Conservation (phyloP, 1,140 invertebrate genomes). For the Nephotettix cincticeps region DNA sequence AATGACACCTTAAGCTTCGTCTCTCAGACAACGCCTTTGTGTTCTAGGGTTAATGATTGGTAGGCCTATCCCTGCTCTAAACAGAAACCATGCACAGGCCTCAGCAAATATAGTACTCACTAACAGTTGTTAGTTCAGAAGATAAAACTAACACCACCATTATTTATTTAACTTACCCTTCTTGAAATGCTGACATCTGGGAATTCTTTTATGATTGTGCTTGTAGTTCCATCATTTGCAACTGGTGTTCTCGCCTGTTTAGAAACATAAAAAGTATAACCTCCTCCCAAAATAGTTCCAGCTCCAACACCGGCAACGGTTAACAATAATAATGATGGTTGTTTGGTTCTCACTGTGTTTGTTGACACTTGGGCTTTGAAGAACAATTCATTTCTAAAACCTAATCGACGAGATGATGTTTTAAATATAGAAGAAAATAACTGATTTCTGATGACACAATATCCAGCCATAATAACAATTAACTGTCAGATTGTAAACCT, state of each 20-base stretch:
- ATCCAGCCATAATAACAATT: constrained; percentile 9
- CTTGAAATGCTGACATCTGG: constrained; percentile 50
- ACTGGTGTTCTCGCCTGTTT: constrained; percentile 49
- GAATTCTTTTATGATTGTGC: constrained; percentile 53
- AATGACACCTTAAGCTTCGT: not conserved
- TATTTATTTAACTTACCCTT: constrained; percentile 43
- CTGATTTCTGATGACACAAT: not conserved
- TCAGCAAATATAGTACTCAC: not conserved
- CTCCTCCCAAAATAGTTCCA: constrained; percentile 51
- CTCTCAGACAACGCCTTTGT: not conserved
- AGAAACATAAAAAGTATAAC: constrained; percentile 51
- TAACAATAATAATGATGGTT: constrained; percentile 6
- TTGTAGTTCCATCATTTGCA: constrained; percentile 48
- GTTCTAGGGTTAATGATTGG: not conserved
- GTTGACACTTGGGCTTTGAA: not conserved
- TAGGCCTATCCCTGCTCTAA: not conserved
- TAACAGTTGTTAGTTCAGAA: not conserved
- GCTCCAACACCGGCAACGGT: constrained; percentile 48
- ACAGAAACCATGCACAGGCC: too few species aligned
- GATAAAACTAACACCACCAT: not conserved
- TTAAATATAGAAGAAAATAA: not conserved
- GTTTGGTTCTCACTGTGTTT: not conserved
- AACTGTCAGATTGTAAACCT: too few species aligned
- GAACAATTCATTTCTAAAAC: not conserved
- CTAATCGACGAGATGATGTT: not conserved